phyloP scores from a whole-genome alignment of 2,888 invertebrate species.

The Hybos culiciformis region DNA sequence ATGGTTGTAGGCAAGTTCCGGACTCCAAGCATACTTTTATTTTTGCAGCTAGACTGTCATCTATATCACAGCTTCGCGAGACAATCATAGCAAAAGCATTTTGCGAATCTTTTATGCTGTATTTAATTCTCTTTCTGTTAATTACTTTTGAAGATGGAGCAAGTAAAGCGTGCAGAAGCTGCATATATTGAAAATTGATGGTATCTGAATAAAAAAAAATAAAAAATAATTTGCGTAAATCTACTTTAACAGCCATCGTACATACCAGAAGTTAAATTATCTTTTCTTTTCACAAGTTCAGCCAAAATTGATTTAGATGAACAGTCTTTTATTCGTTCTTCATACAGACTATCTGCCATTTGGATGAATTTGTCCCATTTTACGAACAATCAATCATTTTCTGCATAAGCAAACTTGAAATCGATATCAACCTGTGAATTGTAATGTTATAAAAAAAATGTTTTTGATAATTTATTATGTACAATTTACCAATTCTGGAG shows the following conservation, averaged over 20 bases:
- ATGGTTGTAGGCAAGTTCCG: too few relatives aligned
- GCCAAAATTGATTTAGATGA: not conserved
- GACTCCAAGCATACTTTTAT: too few relatives aligned
- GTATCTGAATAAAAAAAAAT: not conserved
- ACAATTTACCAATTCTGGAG: too few relatives aligned
- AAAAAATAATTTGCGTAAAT: not conserved
- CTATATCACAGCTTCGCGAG: too few relatives aligned
- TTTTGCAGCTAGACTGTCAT: too few relatives aligned
- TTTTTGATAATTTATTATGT: too few relatives aligned
- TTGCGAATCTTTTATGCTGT: too few relatives aligned
- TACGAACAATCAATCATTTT: not conserved
- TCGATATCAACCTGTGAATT: not conserved
- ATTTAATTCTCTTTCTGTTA: too few relatives aligned
- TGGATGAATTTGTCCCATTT: not conserved
- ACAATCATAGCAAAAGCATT: too few relatives aligned
- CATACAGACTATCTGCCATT: not conserved
- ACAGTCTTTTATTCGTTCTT: not conserved
- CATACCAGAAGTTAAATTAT: not conserved
- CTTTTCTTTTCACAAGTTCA: not conserved
- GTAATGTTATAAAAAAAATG: not conserved
- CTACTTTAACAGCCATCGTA: not conserved
- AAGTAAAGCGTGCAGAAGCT: too few relatives aligned
- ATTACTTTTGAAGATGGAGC: too few relatives aligned
- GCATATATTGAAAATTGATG: too few relatives aligned
- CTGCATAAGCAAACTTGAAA: not conserved